Evolutionary conservation across 2,888 invertebrate genomes (phyloP), one percentile per base, ranked within the genome.

Genomic region (Eupeodes latifasciatus): DNA sequence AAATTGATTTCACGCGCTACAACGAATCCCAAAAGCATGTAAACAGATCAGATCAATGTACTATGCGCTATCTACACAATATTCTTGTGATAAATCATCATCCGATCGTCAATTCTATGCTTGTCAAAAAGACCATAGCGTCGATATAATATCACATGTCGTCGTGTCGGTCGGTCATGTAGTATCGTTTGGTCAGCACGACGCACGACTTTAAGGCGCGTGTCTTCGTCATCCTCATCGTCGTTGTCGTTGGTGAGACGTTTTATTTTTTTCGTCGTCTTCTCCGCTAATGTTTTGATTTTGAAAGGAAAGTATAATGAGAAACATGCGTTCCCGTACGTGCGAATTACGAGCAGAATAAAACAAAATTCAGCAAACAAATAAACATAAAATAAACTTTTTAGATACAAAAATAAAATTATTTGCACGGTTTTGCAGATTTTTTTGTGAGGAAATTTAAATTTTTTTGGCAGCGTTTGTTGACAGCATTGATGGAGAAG

Each of bases 1-100:
- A 84, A 87, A 84, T 87, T 84, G 84, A 87, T 84, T 84, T 80
- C 84, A 84, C 84, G 84, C 80, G 84, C 84, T 84, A 67, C 84
- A 80, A 84, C 77, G 83, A 87, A 83, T 76, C 69, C 51, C 78
- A 64, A 71, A 64, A 64, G 78, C 78, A 82, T 61, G 78, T 27
- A 27, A 27, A 27, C 27, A 27, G 27, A 27, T 27, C 64, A 71
- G 9, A 40, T 40, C 51, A 19, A 44, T 55, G 44, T 19, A 47
- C 72, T 71, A 47, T 64, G 12, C 51, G 19, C 19, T 49, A 72
- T 77, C 16, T 55, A 19, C 64, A 75, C 19, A 19, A 19, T 55
- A 27, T 76, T 87, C 49, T 66, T 62, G 67, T 80, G 66, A 84
- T 80, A 87, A 87, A 84, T 84, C 87, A 87, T 80, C 57, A 87